These are phyloP conservation scores for Pangasius djambal DNA, from an alignment of 2,797 vertebrate genomes.

Conservation along the genomic window DNA sequence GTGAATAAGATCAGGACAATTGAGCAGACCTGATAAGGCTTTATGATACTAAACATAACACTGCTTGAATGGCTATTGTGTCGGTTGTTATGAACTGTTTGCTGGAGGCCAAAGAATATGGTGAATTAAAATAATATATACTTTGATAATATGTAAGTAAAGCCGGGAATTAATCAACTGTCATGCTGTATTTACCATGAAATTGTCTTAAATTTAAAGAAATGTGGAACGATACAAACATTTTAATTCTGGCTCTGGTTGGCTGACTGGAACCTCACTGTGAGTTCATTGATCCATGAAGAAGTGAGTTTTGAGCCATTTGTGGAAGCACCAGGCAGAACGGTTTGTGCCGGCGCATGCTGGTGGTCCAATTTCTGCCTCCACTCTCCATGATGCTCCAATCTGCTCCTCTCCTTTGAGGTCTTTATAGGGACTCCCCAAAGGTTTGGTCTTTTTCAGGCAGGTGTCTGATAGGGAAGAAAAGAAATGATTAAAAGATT, in stretches of 20 bases:
- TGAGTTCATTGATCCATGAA: slow-evolving; percentile 27
- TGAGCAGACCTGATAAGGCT: slow-evolving; percentile 4
- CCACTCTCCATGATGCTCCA: slow-evolving; percentile 2
- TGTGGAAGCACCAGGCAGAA: background rate
- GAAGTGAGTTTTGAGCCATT: slow-evolving; percentile 26
- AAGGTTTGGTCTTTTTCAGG: background rate
- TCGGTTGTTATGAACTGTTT: background rate
- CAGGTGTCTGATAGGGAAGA: background rate
- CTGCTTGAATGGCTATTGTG: background rate
- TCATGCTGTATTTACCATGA: background rate
- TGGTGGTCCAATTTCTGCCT: slow-evolving; percentile 16
- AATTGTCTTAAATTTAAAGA: background rate
- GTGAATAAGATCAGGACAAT: slow-evolving; percentile 4
- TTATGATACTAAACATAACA: slow-evolving; percentile 11
- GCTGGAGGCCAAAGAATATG: background rate
- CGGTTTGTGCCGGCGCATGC: slow-evolving; percentile 4
- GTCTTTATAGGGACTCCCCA: slow-evolving; percentile 17
- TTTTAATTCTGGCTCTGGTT: background rate
- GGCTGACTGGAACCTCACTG: background rate
- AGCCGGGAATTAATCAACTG: background rate
- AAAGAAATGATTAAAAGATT: too few species aligned
- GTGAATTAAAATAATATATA: background rate
- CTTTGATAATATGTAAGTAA: background rate
- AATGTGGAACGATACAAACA: background rate
- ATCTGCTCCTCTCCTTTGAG: slow-evolving; percentile 12